These are phyloP conservation scores for Patella pellucida DNA, from an alignment of 2,888 invertebrate genomes.

Conservation along the genomic window DNA sequence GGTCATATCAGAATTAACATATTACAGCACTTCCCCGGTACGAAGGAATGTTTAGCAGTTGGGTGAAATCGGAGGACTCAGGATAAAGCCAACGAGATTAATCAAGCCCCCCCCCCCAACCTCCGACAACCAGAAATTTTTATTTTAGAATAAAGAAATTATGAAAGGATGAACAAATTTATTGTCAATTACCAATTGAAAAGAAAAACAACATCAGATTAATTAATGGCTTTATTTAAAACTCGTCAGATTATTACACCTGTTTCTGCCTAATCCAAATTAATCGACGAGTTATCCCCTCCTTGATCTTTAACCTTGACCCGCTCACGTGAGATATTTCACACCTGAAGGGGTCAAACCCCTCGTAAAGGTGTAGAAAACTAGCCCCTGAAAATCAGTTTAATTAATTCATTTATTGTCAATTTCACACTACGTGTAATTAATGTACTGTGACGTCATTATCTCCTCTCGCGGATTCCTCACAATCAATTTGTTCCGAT, in stretches of 20 bases:
- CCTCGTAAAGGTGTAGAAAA: not conserved
- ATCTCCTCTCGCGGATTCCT: not conserved
- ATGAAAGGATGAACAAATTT: too few species aligned
- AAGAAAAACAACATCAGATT: too few species aligned
- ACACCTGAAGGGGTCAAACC: not conserved
- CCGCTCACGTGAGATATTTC: not conserved
- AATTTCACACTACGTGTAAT: slow-evolving; percentile 5
- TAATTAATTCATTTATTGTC: not conserved
- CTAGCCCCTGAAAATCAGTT: not conserved
- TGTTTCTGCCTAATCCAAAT: not conserved
- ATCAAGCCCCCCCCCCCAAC: too few species aligned
- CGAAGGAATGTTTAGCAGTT: too few species aligned
- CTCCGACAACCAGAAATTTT: too few species aligned
- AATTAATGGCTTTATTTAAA: not conserved
- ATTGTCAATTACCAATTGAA: too few species aligned
- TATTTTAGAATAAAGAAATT: too few species aligned
- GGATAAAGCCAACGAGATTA: too few species aligned
- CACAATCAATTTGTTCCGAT: not conserved
- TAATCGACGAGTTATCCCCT: not conserved
- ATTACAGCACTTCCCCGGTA: too few species aligned
- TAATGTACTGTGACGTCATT: not conserved
- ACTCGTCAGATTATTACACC: not conserved
- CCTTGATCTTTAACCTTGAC: not conserved
- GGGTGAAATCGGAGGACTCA: too few species aligned
- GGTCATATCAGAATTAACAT: too few species aligned